Evolutionary conservation across 2,113 vertebrate genomes (phyloP), one percentile per base, ranked within the genome.

Genomic region (Passerina amoena): DNA sequence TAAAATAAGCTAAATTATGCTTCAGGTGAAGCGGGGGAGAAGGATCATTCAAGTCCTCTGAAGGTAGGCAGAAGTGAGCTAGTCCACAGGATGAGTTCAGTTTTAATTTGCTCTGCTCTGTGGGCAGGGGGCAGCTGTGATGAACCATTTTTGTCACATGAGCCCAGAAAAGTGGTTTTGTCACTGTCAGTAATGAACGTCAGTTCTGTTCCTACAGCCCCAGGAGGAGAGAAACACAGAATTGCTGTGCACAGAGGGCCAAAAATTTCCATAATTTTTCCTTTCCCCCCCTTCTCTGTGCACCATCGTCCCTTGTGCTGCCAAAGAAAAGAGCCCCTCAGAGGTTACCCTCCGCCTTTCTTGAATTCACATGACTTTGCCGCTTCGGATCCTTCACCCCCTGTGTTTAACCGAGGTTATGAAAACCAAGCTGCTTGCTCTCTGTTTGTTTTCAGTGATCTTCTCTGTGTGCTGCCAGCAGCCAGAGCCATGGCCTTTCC

Each of bases 361-460:
- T 63, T 94, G 90, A 94, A 94, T 92, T 96, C 3, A 10, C 92
- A 78, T 73, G 90, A 88, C 95, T 93, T 63, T 91, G 73, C 90
- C 0, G 51, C 82, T 94, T 83, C 0, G 44, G 79, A 90, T 82
- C 90, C 95, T 86, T 96, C 85, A 93, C 96, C 95, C 93, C 90
- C 96, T 77, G 90, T 0, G 38, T 91, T 90, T 96, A 96, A 96
- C 95, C 66, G 68, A 96, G 94, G 95, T 96, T 96, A 96, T 51
- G 71, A 93, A 97, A 97, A 96, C 82, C 88, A 73, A 88, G 76
- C 79, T 95, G 87, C 93, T 88, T 38, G 54, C 68, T 80, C 71
- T 95, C 71, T 96, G 85, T 97, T 97, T 97, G 83, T 96, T 96
- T 97, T 96, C 94, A 91, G 92, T 91, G 93, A 96, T 94, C 90